Evolutionary conservation across 2,888 invertebrate genomes (phyloP), one percentile per base, ranked within the genome.

Genomic region (Leucophora obtusa): DNA sequence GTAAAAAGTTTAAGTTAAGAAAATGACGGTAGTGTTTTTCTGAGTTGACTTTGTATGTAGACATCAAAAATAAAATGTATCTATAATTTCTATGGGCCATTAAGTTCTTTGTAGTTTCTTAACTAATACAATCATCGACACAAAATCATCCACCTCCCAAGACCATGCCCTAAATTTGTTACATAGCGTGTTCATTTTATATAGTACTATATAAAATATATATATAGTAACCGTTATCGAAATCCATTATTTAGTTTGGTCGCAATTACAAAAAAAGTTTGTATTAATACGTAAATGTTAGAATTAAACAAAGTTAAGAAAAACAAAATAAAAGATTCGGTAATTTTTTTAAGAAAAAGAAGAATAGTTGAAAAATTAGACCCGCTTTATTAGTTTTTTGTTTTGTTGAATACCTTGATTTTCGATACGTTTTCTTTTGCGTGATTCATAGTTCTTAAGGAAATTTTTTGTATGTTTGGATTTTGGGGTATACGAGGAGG

Each of bases 341-440:
- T 54, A 11, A 10, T 66, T 70, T 17, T 60, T 0, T 33, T 10
- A 33, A 56, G 6, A 63, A 53, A 69, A 17, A 38, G 28, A 63
- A 7, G 59, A 11, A 58, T n/a, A 33, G 28, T 7, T 15, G 4
- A 10, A 58, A 24, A 17, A 68, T 68, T 54, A 35, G n/a, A 43
- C 65, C 47, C 50, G 53, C 47, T 17, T 68, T 74, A 62, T 75
- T 73, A 69, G 71, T 51, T 63, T 28, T 59, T 75, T 69, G 35
- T 58, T 50, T 58, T 62, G 62, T 83, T 85, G 87, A 89, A 89
- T 90, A 90, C 90, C 90, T 90, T 90, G 89, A 86, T 88, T 90
- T 89, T 87, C 86, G 86, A 90, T 86, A 87, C 89, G 89, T 88
- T 88, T 87, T 89, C 87, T 89, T 89, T 90, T 90, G 85, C 88